Evolutionary conservation across 2,113 vertebrate genomes (phyloP).

Genomic region (Carassius auratus): DNA sequence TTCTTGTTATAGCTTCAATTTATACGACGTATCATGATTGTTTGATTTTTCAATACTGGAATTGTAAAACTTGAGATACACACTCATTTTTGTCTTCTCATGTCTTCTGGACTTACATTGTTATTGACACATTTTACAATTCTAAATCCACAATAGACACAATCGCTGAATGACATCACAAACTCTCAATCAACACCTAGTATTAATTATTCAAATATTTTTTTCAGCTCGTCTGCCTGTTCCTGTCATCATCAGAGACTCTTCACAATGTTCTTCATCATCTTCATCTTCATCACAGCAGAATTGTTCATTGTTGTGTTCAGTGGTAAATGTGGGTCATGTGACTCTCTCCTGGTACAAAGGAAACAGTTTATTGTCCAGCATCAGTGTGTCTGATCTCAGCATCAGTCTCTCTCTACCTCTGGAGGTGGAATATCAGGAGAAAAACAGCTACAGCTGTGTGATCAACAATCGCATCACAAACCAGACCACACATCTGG

Average conservation of each 20-base stretch:
- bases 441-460: background rate
- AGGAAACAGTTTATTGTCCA: too few relatives aligned
- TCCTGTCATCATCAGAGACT: too few relatives aligned
- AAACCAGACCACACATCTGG: too few relatives aligned
- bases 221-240: too few relatives aligned
- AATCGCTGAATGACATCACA: background rate
- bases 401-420: background rate
- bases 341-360: background rate
- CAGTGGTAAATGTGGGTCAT: background rate
- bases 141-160: too few relatives aligned
- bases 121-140: too few relatives aligned
- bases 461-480: too few relatives aligned
- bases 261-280: background rate
- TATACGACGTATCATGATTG: too few relatives aligned
- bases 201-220: background rate
- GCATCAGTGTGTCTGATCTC: too few relatives aligned
- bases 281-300: background rate
- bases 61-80: background rate
- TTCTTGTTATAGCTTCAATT: too few relatives aligned
- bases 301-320: background rate
- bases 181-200: background rate
- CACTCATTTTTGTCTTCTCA: background rate
- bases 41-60: background rate
- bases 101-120: too few relatives aligned
- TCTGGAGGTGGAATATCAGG: slow-evolving; percentile 9